Evolutionary conservation across 2,113 vertebrate species (phyloP), one percentile per base, ranked within the genome.

Genomic region (Pelusios castaneus): DNA sequence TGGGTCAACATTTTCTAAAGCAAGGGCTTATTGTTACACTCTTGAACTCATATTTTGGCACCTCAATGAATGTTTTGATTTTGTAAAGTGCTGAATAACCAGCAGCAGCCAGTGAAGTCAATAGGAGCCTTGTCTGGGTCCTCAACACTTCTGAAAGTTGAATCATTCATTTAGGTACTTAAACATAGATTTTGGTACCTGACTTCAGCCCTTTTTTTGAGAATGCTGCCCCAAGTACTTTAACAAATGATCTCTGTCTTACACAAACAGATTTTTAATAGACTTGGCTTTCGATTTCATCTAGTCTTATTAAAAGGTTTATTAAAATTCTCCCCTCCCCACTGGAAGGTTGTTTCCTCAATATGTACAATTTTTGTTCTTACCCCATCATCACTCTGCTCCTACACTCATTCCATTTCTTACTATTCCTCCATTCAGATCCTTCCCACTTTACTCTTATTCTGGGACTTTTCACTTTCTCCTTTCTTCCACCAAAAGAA

Each of bases 211-310:
- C 31, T 79, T 25, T 25, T 38, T 91, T 91, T 79, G 70, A 82
- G 82, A 89, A 9, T 73, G 13, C 21, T 73, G 12, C 34, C 19
- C n/a, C 19, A 58, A 58, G n/a, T 70, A 38, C 38, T 77, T 67
- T 63, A 43, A 80, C 14, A 80, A 63, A 80, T 49, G 21, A 25
- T 27, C 55, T 25, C 24, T 56, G 55, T 55, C 11, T 34, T 89
- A 43, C 73, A 54, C 11, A 51, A 51, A 8, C 54, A 31, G 7
- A 24, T 52, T 82, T 3, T 31, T 34, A 5, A 58, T 60, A 85
- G 70, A 22, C 31, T 34, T 45, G 14, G 70, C 1, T 27, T 38
- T 4, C 58, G 0, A 0, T 82, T 78, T 82, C 45, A 47, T 0
- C 1, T 14, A 43, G 12, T 6, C 51, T 31, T 51, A 67, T 12